These are phyloP conservation scores for Hippopotamyrus pictus DNA, from an alignment of 2,797 vertebrate genomes.

Conservation along the genomic window DNA sequence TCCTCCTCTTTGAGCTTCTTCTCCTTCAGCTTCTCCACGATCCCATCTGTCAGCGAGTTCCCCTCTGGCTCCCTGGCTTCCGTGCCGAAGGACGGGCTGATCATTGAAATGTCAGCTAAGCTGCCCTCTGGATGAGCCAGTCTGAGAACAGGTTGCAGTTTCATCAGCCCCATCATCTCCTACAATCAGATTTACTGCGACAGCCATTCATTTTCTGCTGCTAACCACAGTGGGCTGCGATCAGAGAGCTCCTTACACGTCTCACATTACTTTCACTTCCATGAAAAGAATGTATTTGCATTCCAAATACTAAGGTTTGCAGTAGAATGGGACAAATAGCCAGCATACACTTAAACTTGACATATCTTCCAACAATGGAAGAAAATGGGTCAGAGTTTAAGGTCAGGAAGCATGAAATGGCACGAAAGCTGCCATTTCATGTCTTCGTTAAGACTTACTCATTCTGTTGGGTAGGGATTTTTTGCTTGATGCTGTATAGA, in stretches of 20 bases:
- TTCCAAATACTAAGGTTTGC: conserved; percentile 14
- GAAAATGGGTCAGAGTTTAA: conserved; percentile 73
- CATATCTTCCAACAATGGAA: conserved; percentile 63
- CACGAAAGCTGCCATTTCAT: conserved; percentile 71
- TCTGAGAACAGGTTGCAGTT: conserved; percentile 52
- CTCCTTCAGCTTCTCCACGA: conserved; percentile 35
- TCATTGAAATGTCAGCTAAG: conserved; percentile 86
- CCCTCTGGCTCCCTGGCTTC: conserved; percentile 56
- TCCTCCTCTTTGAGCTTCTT: conserved; percentile 57
- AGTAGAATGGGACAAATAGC: conserved; percentile 34
- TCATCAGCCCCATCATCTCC: neutral
- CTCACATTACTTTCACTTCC: conserved; percentile 41
- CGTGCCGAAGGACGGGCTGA: conserved; percentile 67
- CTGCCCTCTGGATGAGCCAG: conserved; percentile 88
- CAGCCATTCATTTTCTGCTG: neutral
- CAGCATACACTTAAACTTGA: conserved; percentile 67
- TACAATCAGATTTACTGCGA: conserved; percentile 36
- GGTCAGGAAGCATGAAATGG: conserved; percentile 79
- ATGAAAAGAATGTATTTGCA: conserved; percentile 11
- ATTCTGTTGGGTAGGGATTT: conserved; percentile 87
- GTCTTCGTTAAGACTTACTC: conserved; percentile 88
- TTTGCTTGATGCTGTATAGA: conserved; percentile 99
- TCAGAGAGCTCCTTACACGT: neutral
- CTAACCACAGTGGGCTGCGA: neutral
- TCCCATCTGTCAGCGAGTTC: conserved; percentile 34